phyloP scores from a whole-genome alignment of 2,113 vertebrate genomes.

The Oceanodroma tethys region DNA sequence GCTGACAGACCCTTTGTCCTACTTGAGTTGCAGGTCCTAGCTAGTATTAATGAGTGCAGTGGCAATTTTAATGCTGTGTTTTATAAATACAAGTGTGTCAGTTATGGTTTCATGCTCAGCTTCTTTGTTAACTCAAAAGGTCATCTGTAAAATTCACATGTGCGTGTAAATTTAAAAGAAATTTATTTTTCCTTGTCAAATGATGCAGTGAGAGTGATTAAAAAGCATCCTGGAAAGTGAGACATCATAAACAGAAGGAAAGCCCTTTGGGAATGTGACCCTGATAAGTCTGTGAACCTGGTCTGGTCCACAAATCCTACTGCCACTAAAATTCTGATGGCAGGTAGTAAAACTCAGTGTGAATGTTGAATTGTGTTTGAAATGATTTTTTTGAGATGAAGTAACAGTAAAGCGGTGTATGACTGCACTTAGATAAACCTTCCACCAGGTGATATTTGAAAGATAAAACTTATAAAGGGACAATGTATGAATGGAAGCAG shows the following conservation, averaged over 20 bases:
- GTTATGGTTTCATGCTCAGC: background rate
- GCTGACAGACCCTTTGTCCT: background rate
- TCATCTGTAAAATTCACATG: background rate
- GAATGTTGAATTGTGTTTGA: background rate
- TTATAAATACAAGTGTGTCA: background rate
- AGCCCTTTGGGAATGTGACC: background rate
- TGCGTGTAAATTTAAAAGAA: background rate
- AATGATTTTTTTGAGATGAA: background rate
- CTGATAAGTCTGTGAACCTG: background rate
- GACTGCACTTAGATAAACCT: background rate
- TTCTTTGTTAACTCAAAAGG: background rate
- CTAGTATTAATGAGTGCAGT: background rate
- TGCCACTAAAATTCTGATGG: background rate
- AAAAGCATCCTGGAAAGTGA: background rate
- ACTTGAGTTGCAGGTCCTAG: background rate
- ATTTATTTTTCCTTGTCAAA: background rate
- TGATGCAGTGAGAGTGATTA: background rate
- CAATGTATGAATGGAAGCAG: background rate
- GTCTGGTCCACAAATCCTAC: background rate
- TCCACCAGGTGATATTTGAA: background rate
- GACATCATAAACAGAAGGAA: background rate
- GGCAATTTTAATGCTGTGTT: background rate
- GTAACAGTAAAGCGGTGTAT: background rate
- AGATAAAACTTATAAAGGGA: background rate
- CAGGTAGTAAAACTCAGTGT: background rate